Conservation (phyloP, 2,113 vertebrate species). For the Takifugu flavidus region DNA sequence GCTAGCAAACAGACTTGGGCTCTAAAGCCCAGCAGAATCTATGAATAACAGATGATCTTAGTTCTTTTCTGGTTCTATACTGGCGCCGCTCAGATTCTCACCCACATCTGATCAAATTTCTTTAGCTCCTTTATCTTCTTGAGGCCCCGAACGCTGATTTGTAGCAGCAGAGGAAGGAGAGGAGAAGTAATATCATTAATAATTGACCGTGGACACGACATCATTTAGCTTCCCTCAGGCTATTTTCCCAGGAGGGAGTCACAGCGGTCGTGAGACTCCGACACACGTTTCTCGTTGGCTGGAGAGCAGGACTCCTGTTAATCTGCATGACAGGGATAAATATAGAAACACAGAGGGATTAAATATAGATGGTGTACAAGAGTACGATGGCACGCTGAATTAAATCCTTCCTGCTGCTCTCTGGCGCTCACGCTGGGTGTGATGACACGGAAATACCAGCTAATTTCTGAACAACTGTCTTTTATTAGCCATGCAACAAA, state of each 20-base stretch:
- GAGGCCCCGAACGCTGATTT: not conserved
- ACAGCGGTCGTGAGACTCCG: constrained; percentile 13
- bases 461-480: too few species aligned
- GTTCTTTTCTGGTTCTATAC: not conserved
- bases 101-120: constrained; percentile 1
- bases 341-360: constrained; percentile 22
- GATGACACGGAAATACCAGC: too few species aligned
- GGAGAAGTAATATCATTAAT: constrained; percentile 51
- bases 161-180: constrained; percentile 16
- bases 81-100: not conserved
- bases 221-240: constrained; percentile 38
- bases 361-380: not conserved
- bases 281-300: constrained; percentile 27
- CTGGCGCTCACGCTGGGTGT: not conserved
- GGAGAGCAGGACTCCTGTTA: constrained; percentile 7
- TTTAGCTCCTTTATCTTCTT: not conserved
- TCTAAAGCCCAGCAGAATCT: constrained; percentile 16
- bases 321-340: constrained; percentile 24
- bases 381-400: constrained; percentile 1
- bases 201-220: constrained; percentile 47
- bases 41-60: not conserved
- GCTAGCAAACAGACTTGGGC: constrained; percentile 13
- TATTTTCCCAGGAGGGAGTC: constrained; percentile 13
- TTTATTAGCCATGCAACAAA: too few species aligned
- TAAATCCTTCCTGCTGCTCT: not conserved